Percentiles rank a stretch among this genome's conserved stretches.
Conservation (phyloP, 2,113 vertebrate species). For the Nothobranchius furzeri region DNA sequence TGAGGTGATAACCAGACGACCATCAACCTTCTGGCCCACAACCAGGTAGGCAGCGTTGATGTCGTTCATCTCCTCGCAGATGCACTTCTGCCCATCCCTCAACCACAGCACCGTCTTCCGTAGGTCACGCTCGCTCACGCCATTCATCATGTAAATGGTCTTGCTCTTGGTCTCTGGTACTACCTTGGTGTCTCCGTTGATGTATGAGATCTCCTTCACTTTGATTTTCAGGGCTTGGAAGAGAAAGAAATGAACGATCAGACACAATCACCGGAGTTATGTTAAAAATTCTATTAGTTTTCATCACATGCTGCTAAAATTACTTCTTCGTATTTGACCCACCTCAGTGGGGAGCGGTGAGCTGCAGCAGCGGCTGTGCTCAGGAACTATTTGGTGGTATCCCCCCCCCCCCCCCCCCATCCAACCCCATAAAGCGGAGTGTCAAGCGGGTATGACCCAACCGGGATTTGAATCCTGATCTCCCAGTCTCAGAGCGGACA, state of each 20-base stretch:
- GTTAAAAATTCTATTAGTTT: no score
- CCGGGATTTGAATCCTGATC: no score
- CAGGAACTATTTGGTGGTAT: no score
- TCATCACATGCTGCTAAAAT: no score
- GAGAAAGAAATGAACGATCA: not conserved
- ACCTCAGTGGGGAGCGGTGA: no score
- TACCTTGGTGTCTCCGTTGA: slow-evolving; percentile 97
- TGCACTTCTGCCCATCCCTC: slow-evolving; percentile 92
- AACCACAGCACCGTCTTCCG: slow-evolving; percentile 92
- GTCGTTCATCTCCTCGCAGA: slow-evolving; percentile 97
- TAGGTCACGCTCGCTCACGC: slow-evolving; percentile 91
- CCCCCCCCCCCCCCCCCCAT: no score
- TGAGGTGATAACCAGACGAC: slow-evolving; percentile 94
- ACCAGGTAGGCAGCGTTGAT: slow-evolving; percentile 95
- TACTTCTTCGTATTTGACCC: no score
- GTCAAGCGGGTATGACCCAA: no score
- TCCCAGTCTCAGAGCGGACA: no score
- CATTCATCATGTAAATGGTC: slow-evolving; percentile 96
- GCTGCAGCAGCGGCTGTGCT: no score
- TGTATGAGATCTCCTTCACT: slow-evolving; percentile 98
- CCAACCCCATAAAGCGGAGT: no score
- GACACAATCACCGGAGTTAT: no score
- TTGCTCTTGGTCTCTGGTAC: slow-evolving; percentile 96
- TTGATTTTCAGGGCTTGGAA: slow-evolving; percentile 94
- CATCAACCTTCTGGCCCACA: slow-evolving; percentile 95